Base-by-base conservation (phyloP, 1,140 invertebrate genomes). In the Maconellicoccus hirsutus region DNA sequence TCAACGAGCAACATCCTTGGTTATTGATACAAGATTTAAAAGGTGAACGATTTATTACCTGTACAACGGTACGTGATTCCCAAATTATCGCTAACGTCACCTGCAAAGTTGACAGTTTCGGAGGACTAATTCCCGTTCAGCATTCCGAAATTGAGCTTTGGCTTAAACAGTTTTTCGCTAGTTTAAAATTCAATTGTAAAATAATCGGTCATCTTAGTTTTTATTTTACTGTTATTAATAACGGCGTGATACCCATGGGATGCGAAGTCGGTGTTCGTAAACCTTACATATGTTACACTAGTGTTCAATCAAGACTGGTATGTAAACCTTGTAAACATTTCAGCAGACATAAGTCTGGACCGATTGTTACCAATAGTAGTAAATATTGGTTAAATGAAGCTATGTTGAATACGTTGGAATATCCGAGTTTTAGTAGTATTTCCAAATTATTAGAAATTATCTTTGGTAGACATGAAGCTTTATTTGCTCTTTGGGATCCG, bases 401-500 rank as follows among this genome's bases (percentile, higher is more conserved):
- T 0, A 76, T 85, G 1, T 75, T 82, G 59, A 81, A 77, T 33
- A 81, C 82, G 0, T 26, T 85, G 12, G 81, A 79, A 4, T 79
- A 79, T 71, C 80, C 82, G 1, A 76, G 77, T 0, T 69, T 82
- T 0, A 79, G 85, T 61, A 80, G 81, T 0, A 81, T 85, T 7
- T 80, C 82, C 0, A 83, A 83, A 74, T 78, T 88, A 21, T 78
- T 88, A 39, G 84, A 86, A 2, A 87, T 85, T 0, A 70, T 89
- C 2, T 76, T 90, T 63, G 86, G 89, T 73, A 89, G 87, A 73
- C 81, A 87, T 8, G 88, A 91, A 76, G 88, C 88, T 0, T 79
- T 91, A 0, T 91, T 92, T 75, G 83, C 86, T 0, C 89, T 87
- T 74, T 91, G 89, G 89, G 90, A 92, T 76, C 90, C 89, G 0